Conservation (phyloP, 2,888 invertebrate genomes). For the Morpho helenor region DNA sequence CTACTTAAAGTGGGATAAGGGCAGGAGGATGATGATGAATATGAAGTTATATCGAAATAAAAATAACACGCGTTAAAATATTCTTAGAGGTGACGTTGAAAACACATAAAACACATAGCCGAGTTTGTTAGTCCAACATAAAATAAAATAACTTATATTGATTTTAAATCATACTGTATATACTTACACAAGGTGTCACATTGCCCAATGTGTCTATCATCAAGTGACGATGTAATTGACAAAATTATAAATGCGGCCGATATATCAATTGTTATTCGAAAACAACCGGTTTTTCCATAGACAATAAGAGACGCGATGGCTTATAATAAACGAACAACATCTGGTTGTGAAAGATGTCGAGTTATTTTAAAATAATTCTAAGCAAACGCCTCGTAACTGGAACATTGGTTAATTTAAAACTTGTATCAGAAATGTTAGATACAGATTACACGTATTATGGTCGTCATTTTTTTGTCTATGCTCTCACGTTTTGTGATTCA, state of each 20-base stretch:
- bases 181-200: conserved; percentile 53
- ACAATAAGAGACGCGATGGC: conserved; percentile 14
- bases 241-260: conserved; percentile 17
- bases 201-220: conserved; percentile 48
- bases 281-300: conserved; percentile 21
- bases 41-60: not conserved
- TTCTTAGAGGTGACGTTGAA: too few relatives aligned
- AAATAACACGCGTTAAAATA: too few relatives aligned
- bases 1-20: too few relatives aligned
- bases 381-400: conserved; percentile 16
- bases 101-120: too few relatives aligned
- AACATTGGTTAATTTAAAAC: conserved; percentile 16
- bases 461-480: not conserved
- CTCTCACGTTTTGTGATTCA: not conserved
- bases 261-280: conserved; percentile 22
- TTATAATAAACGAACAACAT: not conserved
- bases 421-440: conserved; percentile 12
- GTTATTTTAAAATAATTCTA: conserved; percentile 10
- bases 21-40: not conserved
- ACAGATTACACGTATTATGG: conserved; percentile 3
- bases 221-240: conserved; percentile 27
- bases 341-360: conserved; percentile 13
- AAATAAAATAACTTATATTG: not conserved
- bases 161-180: conserved; percentile 18
- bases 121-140: not conserved